Evolutionary conservation across 2,113 vertebrate species (phyloP), one percentile per base, ranked within the genome.

Genomic region (Pelodiscus sinensis): DNA sequence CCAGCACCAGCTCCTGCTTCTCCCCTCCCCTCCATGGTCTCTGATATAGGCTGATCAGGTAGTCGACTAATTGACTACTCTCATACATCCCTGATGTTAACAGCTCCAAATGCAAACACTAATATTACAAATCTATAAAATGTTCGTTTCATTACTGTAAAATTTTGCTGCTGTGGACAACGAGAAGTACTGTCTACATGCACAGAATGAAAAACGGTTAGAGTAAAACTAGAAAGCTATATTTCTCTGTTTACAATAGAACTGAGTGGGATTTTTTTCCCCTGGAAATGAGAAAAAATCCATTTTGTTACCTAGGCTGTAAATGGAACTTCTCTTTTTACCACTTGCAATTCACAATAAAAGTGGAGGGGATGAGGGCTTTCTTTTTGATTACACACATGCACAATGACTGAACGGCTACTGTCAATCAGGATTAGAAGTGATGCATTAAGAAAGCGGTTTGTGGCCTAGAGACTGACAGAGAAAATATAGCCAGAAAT

Each of bases 201-300:
- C 57, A 29, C 44, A 38, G 77, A 90, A 52, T 35, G 11, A 89
- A 92, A 94, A 13, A 57, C 51, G n/a, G 68, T 52, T 50, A 15
- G n/a, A 6, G 4, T 51, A 87, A 27, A 84, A 92, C 60, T 52
- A 54, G 73, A 54, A 95, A 88, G 95, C 2, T 14, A 31, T 24
- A 31, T 79, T 96, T 92, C 80, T 78, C 92, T 51, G 62, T 81
- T 96, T 65, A 79, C 27, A 85, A 85, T 55, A 77, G 73, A 85
- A 10, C 13, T 18, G 52, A 14, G 24, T 18, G 52, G 14, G 24
- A 35, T 81, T 58, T 77, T 77, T 77, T 7, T 22, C 16, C 73
- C 12, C 12, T 57, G 55, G 62, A 84, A 71, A 73, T 25, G 50
- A 84, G 50, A 56, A 81, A 80, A 81, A 90, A n/a, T 75, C 19